Conservation (phyloP, 92 coral and sea anemone genomes). For the Actinostola sp. region DNA sequence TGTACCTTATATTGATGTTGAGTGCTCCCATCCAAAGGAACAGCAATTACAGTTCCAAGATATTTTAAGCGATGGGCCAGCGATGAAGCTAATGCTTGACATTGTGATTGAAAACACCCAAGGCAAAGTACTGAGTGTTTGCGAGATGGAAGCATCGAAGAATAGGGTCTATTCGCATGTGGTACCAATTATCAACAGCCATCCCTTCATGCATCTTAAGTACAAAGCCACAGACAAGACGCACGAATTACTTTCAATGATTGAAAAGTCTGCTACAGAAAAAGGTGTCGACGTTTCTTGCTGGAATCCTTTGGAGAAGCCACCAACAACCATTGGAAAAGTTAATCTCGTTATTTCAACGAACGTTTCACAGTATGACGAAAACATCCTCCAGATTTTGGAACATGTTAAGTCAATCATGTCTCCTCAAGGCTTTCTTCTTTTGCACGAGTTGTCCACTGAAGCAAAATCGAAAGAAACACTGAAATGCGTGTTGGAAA, state of each 20-base stretch:
- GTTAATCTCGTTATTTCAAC: constrained; percentile 67
- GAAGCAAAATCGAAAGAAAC: constrained; percentile 29
- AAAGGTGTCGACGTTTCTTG: constrained; percentile 38
- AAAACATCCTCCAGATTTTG: constrained; percentile 41
- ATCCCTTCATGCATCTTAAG: constrained; percentile 70
- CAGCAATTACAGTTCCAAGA: constrained; percentile 41
- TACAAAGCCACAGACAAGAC: constrained; percentile 76
- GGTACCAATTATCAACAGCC: constrained; percentile 55
- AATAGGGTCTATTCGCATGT: constrained; percentile 61
- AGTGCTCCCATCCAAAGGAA: constrained; percentile 11
- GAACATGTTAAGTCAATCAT: constrained; percentile 59
- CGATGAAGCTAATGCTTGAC: constrained; percentile 72
- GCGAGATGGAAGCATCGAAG: constrained; percentile 74
- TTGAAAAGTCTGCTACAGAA: constrained; percentile 49
- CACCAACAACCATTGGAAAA: constrained; percentile 63
- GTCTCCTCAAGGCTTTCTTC: constrained; percentile 63
- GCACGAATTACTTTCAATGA: constrained; percentile 46
- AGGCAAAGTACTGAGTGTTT: constrained; percentile 48
- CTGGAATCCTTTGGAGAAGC: constrained; percentile 64
- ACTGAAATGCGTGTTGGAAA: constrained; percentile 26
- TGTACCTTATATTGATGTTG: constrained; percentile 66
- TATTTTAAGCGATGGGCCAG: constrained; percentile 55
- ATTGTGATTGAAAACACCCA: constrained; percentile 70
- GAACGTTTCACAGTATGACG: constrained; percentile 37
- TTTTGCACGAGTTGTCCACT: constrained; percentile 55